Percentiles rank a stretch among this genome's conserved stretches.
Evolutionary conservation across 1,140 invertebrate genomes (phyloP).

Genomic region (Amphibalanus amphitrite): DNA sequence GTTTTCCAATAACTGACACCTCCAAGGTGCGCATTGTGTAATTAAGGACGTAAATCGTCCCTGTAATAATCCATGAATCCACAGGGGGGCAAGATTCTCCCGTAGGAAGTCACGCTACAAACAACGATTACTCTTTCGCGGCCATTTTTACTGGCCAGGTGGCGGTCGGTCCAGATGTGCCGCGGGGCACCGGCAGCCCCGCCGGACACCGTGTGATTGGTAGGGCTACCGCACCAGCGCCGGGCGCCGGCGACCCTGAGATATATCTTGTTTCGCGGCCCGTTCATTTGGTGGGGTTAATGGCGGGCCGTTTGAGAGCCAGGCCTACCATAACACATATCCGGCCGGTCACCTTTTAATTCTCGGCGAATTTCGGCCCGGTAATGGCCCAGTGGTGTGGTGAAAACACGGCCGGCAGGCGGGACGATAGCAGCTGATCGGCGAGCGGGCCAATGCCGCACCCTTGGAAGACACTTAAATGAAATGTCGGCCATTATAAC

Average conservation of each 20-base stretch:
- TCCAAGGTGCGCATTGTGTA: not conserved
- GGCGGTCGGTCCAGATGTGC: no score
- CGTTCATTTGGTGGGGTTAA: not conserved
- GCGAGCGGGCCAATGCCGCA: no score
- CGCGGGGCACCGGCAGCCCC: no score
- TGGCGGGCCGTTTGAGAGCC: not conserved
- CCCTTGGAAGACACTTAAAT: no score
- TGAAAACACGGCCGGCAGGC: not conserved
- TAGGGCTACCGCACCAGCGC: not conserved
- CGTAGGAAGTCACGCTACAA: constrained; percentile 1
- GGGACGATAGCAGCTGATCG: no score
- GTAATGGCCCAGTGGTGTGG: no score
- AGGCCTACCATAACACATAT: not conserved
- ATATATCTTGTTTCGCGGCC: not conserved
- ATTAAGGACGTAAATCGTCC: not conserved
- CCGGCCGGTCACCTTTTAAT: not conserved
- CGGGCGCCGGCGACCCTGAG: not conserved
- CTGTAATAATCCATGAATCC: not conserved
- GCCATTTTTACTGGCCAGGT: not conserved
- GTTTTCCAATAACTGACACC: constrained; percentile 1
- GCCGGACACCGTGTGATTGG: not conserved
- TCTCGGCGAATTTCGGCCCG: not conserved
- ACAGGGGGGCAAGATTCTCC: not conserved
- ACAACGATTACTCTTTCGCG: constrained; percentile 1
- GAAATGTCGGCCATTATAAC: no score